Evolutionary conservation across 2,113 vertebrate genomes (phyloP).

Genomic region (Malurus alboscapulatus): DNA sequence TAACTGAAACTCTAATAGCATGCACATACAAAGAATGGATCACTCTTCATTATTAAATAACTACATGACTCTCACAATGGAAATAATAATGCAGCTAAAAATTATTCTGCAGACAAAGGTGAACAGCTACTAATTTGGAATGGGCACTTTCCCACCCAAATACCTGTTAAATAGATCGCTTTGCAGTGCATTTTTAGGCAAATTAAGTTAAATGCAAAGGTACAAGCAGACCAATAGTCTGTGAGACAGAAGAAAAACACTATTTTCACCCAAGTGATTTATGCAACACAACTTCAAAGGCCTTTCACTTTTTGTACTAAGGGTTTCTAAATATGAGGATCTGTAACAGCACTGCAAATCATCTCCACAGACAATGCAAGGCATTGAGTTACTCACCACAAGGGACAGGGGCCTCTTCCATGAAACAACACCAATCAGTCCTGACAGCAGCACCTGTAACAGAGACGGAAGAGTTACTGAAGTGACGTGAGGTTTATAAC

Average conservation of each 20-base stretch:
- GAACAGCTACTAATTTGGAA: background rate
- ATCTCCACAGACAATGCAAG: background rate
- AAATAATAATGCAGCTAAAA: background rate
- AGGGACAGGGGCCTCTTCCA: conserved; percentile 98
- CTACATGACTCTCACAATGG: background rate
- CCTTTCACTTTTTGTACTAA: background rate
- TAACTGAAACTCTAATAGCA: background rate
- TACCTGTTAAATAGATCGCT: background rate
- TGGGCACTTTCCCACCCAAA: background rate
- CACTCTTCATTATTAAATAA: background rate
- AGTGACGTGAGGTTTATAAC: background rate
- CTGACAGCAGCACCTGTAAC: conserved; percentile 92
- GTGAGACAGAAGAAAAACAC: background rate
- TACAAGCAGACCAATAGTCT: background rate
- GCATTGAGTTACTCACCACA: conserved; percentile 84
- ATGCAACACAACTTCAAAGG: background rate
- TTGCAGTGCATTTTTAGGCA: background rate
- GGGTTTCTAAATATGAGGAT: background rate
- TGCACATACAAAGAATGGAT: background rate
- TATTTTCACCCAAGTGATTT: background rate
- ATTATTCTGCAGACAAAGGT: background rate
- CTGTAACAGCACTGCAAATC: background rate
- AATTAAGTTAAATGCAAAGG: background rate
- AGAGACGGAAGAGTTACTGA: background rate
- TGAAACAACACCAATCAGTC: conserved; percentile 94